phyloP scores from a whole-genome alignment of 2,113 vertebrate genomes.

The Leptodactylus fuscus region DNA sequence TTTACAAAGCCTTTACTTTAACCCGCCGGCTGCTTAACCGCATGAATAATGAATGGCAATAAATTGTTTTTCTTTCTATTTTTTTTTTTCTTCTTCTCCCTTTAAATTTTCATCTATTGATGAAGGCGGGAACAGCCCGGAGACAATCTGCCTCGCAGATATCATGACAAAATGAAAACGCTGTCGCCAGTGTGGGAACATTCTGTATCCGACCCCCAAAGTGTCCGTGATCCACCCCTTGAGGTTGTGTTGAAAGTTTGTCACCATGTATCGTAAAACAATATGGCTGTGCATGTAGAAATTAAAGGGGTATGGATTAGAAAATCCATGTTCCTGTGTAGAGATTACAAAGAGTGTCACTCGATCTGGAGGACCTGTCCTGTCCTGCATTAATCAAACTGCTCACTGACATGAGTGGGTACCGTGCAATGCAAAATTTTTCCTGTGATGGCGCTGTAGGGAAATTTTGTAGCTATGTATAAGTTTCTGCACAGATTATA shows the following conservation, averaged over 20 bases:
- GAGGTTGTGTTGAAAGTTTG: not conserved
- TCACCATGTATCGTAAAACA: not conserved
- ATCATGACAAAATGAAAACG: constrained; percentile 3
- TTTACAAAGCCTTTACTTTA: constrained; percentile 43
- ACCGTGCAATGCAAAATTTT: too few relatives aligned
- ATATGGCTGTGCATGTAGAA: not conserved
- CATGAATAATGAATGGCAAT: constrained; percentile 55
- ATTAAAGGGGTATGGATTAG: not conserved
- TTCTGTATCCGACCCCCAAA: not conserved
- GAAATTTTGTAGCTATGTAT: too few relatives aligned
- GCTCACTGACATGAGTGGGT: too few relatives aligned
- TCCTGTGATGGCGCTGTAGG: too few relatives aligned
- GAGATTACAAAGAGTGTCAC: too few relatives aligned
- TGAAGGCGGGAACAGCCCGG: constrained; percentile 25
- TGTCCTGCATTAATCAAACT: too few relatives aligned
- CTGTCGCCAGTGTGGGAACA: not conserved
- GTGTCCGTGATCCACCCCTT: not conserved
- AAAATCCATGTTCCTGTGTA: too few relatives aligned
- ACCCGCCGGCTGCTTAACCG: constrained; percentile 43
- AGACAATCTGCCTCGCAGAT: not conserved
- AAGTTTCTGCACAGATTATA: too few relatives aligned
- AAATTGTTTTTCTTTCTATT: constrained; percentile 42
- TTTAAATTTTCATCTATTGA: constrained; percentile 42
- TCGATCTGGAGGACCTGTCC: too few relatives aligned
- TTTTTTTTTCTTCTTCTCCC: constrained; percentile 7